Conservation (phyloP, 2,113 vertebrate genomes). For the Silurus asotus region DNA sequence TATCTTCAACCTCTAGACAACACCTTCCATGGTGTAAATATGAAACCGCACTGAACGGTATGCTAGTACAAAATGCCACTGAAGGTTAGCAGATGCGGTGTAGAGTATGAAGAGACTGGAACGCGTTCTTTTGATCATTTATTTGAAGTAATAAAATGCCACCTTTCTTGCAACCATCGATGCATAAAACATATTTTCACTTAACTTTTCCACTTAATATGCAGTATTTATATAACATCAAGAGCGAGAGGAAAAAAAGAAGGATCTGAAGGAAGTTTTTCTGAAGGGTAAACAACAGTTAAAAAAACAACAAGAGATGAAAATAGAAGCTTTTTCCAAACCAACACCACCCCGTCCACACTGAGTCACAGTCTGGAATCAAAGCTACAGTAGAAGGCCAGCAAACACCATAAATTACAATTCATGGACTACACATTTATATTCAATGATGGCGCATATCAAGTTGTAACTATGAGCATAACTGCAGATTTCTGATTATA, state of each 20-base stretch:
- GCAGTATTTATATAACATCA: conserved; percentile 14
- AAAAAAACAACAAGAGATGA: neutral
- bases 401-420: neutral
- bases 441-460: neutral
- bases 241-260: neutral
- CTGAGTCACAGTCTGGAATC: neutral
- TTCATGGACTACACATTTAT: neutral
- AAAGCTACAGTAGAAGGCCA: neutral
- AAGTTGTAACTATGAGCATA: neutral
- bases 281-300: neutral
- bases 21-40: neutral
- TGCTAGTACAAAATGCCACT: neutral
- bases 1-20: too few species aligned
- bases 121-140: conserved; percentile 4
- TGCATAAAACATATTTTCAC: neutral
- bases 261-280: neutral
- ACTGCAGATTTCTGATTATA: neutral
- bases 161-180: neutral
- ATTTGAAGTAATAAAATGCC: neutral
- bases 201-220: neutral
- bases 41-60: neutral
- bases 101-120: neutral
- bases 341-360: neutral
- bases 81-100: neutral
- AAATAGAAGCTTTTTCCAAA: neutral